phyloP scores from a whole-genome alignment of 1,140 invertebrate genomes.

The Drosophila chauvacae region DNA sequence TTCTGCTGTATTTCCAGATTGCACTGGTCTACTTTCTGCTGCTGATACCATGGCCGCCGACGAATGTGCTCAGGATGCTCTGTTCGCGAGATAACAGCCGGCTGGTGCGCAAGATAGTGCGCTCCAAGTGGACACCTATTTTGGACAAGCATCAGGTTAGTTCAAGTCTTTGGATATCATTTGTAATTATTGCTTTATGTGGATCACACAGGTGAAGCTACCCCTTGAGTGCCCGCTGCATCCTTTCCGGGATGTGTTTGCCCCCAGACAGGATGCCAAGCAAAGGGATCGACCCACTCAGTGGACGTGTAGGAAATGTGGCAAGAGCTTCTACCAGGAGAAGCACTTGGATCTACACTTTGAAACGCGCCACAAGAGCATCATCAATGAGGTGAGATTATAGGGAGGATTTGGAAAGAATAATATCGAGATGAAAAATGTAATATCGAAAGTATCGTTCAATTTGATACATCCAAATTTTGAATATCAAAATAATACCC shows the following conservation, averaged over 20 bases:
- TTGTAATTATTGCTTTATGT: neutral
- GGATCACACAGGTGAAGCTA: constrained; percentile 86
- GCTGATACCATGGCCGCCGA: constrained; percentile 94
- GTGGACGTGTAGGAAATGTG: constrained; percentile 96
- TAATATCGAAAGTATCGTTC: no score
- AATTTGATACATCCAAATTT: no score
- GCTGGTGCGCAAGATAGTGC: constrained; percentile 93
- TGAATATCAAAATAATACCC: no score
- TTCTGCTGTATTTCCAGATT: constrained; percentile 52
- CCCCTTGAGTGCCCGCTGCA: constrained; percentile 96
- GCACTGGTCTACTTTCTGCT: constrained; percentile 70
- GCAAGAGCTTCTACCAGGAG: constrained; percentile 95
- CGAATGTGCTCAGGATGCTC: constrained; percentile 92
- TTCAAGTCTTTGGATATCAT: no score
- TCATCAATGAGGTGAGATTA: constrained; percentile 91
- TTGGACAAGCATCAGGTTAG: constrained; percentile 92
- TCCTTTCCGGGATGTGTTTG: constrained; percentile 93
- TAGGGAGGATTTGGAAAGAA: neutral
- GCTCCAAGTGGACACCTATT: constrained; percentile 95
- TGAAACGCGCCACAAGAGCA: constrained; percentile 93
- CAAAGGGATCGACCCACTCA: constrained; percentile 92
- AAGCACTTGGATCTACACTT: constrained; percentile 95
- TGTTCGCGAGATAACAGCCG: constrained; percentile 95
- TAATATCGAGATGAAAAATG: no score
- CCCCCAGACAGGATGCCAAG: constrained; percentile 92